Percentiles rank a stretch among this genome's conserved stretches.
phyloP scores from a whole-genome alignment of 2,888 invertebrate genomes.

The Mimas tiliae region DNA sequence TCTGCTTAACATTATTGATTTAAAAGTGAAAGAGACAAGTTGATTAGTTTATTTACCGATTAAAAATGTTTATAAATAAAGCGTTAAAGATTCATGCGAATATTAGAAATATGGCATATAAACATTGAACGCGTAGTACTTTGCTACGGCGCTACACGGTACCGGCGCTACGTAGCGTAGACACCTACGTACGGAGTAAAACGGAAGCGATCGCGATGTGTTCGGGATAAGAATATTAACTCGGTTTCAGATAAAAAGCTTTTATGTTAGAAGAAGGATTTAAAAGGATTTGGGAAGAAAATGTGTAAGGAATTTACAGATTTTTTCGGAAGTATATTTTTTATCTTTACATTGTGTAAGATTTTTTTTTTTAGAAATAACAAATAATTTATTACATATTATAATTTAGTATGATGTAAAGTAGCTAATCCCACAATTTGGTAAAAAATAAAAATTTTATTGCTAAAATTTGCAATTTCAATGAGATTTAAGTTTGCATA shows the following conservation, averaged over 20 bases:
- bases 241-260: slow-evolving; percentile 23
- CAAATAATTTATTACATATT: not conserved
- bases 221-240: slow-evolving; percentile 25
- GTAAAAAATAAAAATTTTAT: not conserved
- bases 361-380: not conserved
- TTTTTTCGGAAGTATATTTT: not conserved
- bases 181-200: slow-evolving; percentile 13
- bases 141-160: slow-evolving; percentile 22
- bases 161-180: slow-evolving; percentile 13
- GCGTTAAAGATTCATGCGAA: too few species aligned
- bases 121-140: slow-evolving; percentile 25
- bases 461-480: slow-evolving; percentile 1
- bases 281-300: slow-evolving; percentile 18
- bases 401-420: too few species aligned
- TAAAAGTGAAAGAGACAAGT: too few species aligned
- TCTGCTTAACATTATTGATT: too few species aligned
- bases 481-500: slow-evolving; percentile 17
- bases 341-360: not conserved
- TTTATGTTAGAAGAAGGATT: slow-evolving; percentile 21
- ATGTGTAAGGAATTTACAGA: slow-evolving; percentile 15
- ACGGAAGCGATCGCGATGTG: slow-evolving; percentile 23
- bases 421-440: not conserved
- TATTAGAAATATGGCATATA: not conserved
- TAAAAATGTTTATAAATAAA: too few species aligned
- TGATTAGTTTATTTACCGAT: too few species aligned